A percentile compares a stretch with the other conserved stretches of the same genome.
phyloP scores from a whole-genome alignment of 2,888 invertebrate species.

The Tipula lateralis region DNA sequence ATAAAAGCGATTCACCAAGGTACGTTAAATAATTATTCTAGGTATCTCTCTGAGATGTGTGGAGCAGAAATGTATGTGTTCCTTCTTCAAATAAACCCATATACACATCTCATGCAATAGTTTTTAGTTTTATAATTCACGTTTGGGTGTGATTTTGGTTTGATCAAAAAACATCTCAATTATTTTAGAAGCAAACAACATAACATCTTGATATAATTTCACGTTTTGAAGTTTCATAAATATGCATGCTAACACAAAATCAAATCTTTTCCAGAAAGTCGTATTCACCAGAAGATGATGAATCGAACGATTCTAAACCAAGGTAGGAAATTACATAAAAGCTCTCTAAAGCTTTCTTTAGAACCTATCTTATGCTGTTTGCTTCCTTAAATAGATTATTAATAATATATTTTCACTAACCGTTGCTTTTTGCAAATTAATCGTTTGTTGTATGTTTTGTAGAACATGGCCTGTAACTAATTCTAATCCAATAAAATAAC shows the following conservation, averaged over 20 bases:
- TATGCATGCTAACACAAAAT: constrained; percentile 6
- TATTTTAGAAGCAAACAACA: not conserved
- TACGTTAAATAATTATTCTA: not conserved
- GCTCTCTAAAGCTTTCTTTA: not conserved
- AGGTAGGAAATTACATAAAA: not conserved
- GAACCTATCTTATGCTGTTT: not conserved
- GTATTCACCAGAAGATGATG: not conserved
- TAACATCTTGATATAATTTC: not conserved
- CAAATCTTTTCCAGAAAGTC: not conserved
- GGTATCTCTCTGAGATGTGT: not conserved
- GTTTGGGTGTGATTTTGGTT: not conserved
- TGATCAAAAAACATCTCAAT: not conserved
- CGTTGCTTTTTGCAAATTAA: not conserved
- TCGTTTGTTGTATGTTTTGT: not conserved
- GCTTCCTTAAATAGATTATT: not conserved
- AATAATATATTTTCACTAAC: not conserved
- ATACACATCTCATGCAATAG: not conserved
- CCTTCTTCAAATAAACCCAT: not conserved
- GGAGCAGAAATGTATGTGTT: not conserved
- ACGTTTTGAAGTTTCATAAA: not conserved
- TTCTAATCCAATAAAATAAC: too few species aligned
- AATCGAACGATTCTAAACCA: not conserved
- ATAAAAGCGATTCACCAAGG: not conserved
- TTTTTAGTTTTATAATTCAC: not conserved
- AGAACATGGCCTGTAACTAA: too few species aligned